These are phyloP conservation scores for Neopipo cinnamomea DNA, from an alignment of 2,113 vertebrate genomes.

Conservation along the genomic window DNA sequence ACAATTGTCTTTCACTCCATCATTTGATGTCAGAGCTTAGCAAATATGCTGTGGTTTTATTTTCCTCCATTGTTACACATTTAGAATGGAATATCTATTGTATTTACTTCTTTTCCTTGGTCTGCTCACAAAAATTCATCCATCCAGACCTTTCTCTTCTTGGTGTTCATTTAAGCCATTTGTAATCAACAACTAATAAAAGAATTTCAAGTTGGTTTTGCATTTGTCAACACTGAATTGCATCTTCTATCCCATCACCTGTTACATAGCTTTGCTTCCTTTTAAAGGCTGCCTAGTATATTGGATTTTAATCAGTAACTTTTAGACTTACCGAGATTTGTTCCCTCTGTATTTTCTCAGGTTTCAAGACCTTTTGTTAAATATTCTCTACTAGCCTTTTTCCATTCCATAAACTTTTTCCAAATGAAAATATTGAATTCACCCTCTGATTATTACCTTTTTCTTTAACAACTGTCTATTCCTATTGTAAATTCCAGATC, in stretches of 20 bases:
- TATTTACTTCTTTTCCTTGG: not conserved
- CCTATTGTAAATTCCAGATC: not conserved
- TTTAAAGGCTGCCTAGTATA: not conserved
- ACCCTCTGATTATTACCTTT: not conserved
- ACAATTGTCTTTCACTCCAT: not conserved
- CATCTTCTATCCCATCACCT: not conserved
- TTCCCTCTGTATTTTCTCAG: not conserved
- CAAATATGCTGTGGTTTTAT: not conserved
- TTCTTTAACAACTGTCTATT: not conserved
- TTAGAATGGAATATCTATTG: not conserved
- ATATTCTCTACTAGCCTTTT: not conserved
- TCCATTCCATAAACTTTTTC: not conserved
- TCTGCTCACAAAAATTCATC: not conserved
- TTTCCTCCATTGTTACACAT: not conserved
- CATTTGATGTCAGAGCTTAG: not conserved
- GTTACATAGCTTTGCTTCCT: not conserved
- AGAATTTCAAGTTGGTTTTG: not conserved
- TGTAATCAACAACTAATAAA: not conserved
- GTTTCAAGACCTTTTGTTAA: not conserved
- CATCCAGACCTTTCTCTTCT: not conserved
- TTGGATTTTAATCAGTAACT: not conserved
- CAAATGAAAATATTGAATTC: not conserved
- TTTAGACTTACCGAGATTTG: not conserved
- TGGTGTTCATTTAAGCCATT: not conserved
- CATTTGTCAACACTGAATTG: not conserved